Base-by-base conservation (phyloP, 2,113 vertebrate genomes). In the Vulpes vulpes region DNA sequence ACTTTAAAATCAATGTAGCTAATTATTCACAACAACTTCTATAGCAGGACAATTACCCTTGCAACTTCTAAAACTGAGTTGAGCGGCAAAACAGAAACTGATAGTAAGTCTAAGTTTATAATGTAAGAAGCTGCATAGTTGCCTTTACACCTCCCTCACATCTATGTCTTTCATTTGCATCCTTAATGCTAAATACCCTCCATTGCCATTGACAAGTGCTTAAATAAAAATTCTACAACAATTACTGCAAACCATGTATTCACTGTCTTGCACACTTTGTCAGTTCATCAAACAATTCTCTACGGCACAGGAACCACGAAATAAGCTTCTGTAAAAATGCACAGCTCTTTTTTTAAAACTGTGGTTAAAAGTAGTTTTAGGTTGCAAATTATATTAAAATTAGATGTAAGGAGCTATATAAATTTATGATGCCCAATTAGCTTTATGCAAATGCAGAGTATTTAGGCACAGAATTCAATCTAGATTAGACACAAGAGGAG, bases 401-500 rank as follows among this genome's bases (percentile, higher is more conserved):
- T 90, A 88, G 35, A 60, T 87, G 16, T 87, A 87, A 91, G 15
- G 23, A 90, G 9, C 14, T 59, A 59, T 65, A 23, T 60, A 82
- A 57, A 57, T n/a, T 27, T 73, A 11, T 38, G 20, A 80, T 32
- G 19, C 22, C 67, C 15, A 64, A 12, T 80, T 65, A 80, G 25
- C 6, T 90, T 93, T 86, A 79, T 89, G 35, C 8, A 85, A 86
- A 81, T 59, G 51, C 59, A 74, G 89, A 96, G 23, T 53, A 69
- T 86, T 92, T 1, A 76, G 8, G n/a, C n/a, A 88, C 11, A 65
- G 30, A 88, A 92, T 89, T 92, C 11, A 65, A 80, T 85, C 32
- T 73, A 83, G 6, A 38, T 43, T 92, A 49, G 3, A 65, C 35
- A 49, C 43, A 91, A 38, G 16, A 78, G 55, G 53, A 94, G 49